Conservation (phyloP, 2,888 invertebrate species). For the Tortrix viridana region DNA sequence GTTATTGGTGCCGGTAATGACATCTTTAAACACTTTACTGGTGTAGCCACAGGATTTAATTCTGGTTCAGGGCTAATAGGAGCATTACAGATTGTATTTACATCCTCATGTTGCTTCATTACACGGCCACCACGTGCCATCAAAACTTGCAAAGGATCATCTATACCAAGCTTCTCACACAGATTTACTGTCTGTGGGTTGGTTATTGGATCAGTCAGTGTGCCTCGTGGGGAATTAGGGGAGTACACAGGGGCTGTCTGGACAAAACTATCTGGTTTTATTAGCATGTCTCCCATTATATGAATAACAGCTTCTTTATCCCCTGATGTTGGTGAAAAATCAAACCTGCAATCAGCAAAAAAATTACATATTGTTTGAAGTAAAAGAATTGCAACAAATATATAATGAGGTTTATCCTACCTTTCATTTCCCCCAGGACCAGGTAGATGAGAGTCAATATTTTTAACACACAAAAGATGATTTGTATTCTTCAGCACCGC, state of each 20-base stretch:
- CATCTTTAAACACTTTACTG: slow-evolving; percentile 62
- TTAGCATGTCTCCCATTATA: slow-evolving; percentile 86
- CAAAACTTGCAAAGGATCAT: slow-evolving; percentile 90
- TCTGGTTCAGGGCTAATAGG: slow-evolving; percentile 31
- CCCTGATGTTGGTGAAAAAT: slow-evolving; percentile 89
- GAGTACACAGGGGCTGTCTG: slow-evolving; percentile 88
- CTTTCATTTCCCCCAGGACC: slow-evolving; percentile 89
- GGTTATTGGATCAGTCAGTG: slow-evolving; percentile 79
- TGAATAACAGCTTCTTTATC: slow-evolving; percentile 87
- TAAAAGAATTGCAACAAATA: neutral
- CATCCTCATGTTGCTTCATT: slow-evolving; percentile 54
- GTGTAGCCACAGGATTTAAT: slow-evolving; percentile 49
- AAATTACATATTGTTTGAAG: neutral
- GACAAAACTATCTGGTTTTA: slow-evolving; percentile 90
- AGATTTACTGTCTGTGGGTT: slow-evolving; percentile 89
- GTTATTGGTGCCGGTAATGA: slow-evolving; percentile 72
- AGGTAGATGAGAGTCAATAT: slow-evolving; percentile 90
- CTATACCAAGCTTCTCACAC: slow-evolving; percentile 88
- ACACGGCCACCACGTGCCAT: slow-evolving; percentile 78
- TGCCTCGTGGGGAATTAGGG: slow-evolving; percentile 60
- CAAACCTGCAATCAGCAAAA: slow-evolving; percentile 80
- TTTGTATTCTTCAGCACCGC: slow-evolving; percentile 94
- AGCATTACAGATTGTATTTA: slow-evolving; percentile 37
- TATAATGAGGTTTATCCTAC: slow-evolving; percentile 56
- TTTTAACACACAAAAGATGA: slow-evolving; percentile 91